phyloP scores from a whole-genome alignment of 1,140 invertebrate species.

The Semibalanus balanoides region DNA sequence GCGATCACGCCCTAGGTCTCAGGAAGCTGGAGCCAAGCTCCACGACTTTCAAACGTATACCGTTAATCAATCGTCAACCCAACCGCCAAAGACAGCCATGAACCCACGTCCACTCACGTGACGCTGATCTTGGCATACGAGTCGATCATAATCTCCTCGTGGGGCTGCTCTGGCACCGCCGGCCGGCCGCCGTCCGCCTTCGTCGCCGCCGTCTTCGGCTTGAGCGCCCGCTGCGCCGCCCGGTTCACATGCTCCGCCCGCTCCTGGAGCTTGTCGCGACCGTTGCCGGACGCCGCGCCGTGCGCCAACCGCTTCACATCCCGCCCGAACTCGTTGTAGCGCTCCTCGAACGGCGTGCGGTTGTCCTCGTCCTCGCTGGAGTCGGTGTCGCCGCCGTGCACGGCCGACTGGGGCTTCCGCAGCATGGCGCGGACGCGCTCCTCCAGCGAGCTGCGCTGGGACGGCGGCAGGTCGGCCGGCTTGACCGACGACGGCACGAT shows the following conservation, averaged over 20 bases:
- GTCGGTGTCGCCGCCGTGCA: conserved; percentile 46
- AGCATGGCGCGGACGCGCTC: not conserved
- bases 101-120: not conserved
- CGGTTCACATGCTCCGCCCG: conserved; percentile 3
- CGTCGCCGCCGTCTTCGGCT: not conserved
- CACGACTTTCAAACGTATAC: too few relatives aligned
- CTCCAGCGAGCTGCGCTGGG: not conserved
- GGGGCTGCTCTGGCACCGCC: not conserved
- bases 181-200: not conserved
- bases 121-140: not conserved
- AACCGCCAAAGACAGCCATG: too few relatives aligned
- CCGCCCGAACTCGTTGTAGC: conserved; percentile 51
- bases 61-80: too few relatives aligned
- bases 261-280: not conserved
- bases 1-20: too few relatives aligned
- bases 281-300: not conserved
- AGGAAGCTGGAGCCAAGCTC: too few relatives aligned
- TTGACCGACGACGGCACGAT: not conserved
- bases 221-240: not conserved
- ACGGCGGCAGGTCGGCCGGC: not conserved
- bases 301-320: conserved; percentile 41
- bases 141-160: not conserved
- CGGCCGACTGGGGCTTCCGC: conserved; percentile 9
- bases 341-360: conserved; percentile 49
- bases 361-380: conserved; percentile 68